Conservation (phyloP, 1,140 invertebrate species). For the Chymomyza costata region DNA sequence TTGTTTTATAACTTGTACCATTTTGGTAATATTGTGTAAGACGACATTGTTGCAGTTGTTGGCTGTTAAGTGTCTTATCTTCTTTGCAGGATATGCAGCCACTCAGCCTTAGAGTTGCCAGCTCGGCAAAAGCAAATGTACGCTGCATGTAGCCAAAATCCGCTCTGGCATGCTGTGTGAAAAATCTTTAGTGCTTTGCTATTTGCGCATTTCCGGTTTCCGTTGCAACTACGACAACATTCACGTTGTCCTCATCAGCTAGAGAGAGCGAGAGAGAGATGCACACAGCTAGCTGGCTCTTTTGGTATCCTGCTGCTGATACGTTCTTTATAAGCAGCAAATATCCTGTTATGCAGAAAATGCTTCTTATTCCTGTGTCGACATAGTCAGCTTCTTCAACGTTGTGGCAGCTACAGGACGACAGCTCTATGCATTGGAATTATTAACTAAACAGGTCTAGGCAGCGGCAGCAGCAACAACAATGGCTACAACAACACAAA, state of each 20-base stretch:
- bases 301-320: constrained; percentile 29
- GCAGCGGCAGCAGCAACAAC: constrained; percentile 5
- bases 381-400: constrained; percentile 8
- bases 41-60: background rate
- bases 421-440: constrained; percentile 51
- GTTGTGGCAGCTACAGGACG: constrained; percentile 7
- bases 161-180: constrained; percentile 41
- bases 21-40: background rate
- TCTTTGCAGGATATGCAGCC: constrained; percentile 24
- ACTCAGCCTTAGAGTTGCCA: constrained; percentile 21
- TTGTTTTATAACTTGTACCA: constrained; percentile 16
- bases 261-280: too few relatives aligned
- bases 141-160: constrained; percentile 46
- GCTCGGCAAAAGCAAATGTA: background rate
- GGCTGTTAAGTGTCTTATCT: constrained; percentile 45
- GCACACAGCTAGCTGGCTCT: too few relatives aligned
- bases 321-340: constrained; percentile 57
- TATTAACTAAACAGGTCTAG: constrained; percentile 57
- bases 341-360: constrained; percentile 61
- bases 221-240: constrained; percentile 51
- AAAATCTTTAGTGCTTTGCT: constrained; percentile 64
- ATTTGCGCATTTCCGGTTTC: constrained; percentile 74
- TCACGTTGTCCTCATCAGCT: background rate
- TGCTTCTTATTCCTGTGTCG: constrained; percentile 40
- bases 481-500: constrained; percentile 3